Base-by-base conservation (phyloP, 1,140 invertebrate species). In the Mya arenaria region DNA sequence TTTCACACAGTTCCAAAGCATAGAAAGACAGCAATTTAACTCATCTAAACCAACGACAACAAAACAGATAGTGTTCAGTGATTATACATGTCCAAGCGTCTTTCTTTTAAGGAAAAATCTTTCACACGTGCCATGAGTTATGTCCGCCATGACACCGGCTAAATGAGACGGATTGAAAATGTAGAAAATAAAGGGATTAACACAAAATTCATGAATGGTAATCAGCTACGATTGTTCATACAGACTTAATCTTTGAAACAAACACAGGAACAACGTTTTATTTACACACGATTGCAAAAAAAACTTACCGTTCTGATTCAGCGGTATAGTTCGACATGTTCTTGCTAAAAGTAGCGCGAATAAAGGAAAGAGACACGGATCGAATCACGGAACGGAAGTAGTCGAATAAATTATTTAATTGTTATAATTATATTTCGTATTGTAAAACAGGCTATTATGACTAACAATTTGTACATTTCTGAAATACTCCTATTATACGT, bases 301-400 rank as follows among this genome's bases (percentile, higher is more conserved):
- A 68, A 65, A 58, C 88, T 89, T 83, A 90, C 89, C 87, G 86
- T 84, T 89, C 85, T 78, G 83, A 80, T 80, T 90, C 88, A 82
- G 85, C 85, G 48, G 84, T 85, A 79, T 88, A 89, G 86, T 86
- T 88, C 86, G 89, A 90, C 89, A 90, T 90, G 88, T 89, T 90
- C 88, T 87, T 85, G 86, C 79, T 87, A 66, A 89, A 80, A 68
- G 83, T 85, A 86, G 84, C 86, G 84, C 82, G 82, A 84, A 85
- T 85, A 90, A 90, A 90, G 85, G 87, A 88, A 83, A 77, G 85
- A 86, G 8, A 60, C 48, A 73, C 34, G 44, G 72, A 44, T 72
- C 80, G 71, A 81, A 83, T 80, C 56, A 85, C 79, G 55, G 17
- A 79, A 77, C 80, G 84, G 84, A 82, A 83, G 69, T 75, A 19